Evolutionary conservation across 37 sponge, comb jelly and placozoan species (phyloP), one percentile per base, ranked within the genome.

Genomic region (Geodia barretti): DNA sequence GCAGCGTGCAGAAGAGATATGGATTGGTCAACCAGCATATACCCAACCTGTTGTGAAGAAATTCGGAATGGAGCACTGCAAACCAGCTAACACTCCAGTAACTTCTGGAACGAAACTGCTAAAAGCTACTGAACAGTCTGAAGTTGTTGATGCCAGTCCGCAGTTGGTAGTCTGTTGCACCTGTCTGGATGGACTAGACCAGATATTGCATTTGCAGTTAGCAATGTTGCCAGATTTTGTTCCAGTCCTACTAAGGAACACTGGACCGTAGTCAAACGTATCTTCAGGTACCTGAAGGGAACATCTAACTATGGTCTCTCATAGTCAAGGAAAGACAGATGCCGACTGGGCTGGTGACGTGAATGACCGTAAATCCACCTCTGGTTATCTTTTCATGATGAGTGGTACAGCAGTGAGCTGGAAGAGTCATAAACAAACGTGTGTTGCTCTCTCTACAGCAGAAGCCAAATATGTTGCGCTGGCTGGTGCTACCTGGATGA

Each of bases 11-110:
- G n/a, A n/a, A n/a, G 42, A 70, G 8, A 59, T 88, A 41, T 88
- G 89, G 89, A 88, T 88, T 64, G 78, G 89, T 36, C 83, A 88
- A 72, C 89, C 89, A 42, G 73, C 83, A 26, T 88, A 76, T 69
- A 78, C 74, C 40, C 60, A 82, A 34, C 30, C 72, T 40, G 34
- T 83, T 39, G 47, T 88, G 42, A 64, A 83, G 78, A 82, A 77
- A 34, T 82, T 72, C 70, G 83, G 79, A 43, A 82, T 88, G 83
- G 73, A 88, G 39, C 30, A 86, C 24, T n/a, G 54, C 9, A 81
- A 88, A 62, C 30, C 72, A 33, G 75, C 30, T 41, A 62, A 36
- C 40, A 82, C 83, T 38, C 83, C 83, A 36, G 64, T 61, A n/a
- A 63, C 30, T 62, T 25, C 64, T 26, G 42, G 64, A 28, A 41